Percentiles rank a stretch among this genome's conserved stretches.
Conservation (phyloP, 1,140 invertebrate species). For the Papilio glaucus region DNA sequence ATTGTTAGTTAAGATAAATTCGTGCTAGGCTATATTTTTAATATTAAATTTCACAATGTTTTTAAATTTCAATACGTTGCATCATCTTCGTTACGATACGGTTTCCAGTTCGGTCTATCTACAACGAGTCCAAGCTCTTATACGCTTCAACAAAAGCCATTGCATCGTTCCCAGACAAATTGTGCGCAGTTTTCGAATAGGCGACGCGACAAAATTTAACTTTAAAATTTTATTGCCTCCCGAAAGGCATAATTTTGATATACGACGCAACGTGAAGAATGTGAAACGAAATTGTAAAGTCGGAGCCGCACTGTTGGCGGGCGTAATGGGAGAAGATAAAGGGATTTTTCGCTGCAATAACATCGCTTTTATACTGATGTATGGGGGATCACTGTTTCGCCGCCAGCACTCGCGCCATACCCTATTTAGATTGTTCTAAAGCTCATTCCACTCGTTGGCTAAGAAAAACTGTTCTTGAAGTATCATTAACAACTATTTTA, state of each 20-base stretch:
- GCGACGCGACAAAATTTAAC: constrained; percentile 55
- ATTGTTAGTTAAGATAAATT: too few relatives aligned
- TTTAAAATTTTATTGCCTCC: constrained; percentile 65
- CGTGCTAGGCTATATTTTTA: too few relatives aligned
- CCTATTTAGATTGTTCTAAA: background rate
- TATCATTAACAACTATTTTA: background rate
- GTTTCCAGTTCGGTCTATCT: background rate
- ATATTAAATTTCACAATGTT: too few relatives aligned
- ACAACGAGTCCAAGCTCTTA: background rate
- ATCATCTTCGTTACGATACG: background rate
- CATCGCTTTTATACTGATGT: constrained; percentile 4
- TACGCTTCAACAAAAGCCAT: constrained; percentile 8
- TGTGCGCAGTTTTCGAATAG: constrained; percentile 37
- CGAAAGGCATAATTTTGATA: constrained; percentile 63
- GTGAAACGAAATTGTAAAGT: constrained; percentile 50
- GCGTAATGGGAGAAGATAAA: background rate
- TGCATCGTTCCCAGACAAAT: background rate
- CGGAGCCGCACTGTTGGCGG: constrained; percentile 39
- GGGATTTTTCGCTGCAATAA: constrained; percentile 20
- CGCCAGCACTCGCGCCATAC: background rate
- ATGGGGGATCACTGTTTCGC: constrained; percentile 5
- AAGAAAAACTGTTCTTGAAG: background rate
- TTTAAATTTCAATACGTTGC: background rate
- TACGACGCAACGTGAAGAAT: constrained; percentile 43
- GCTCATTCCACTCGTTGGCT: background rate